phyloP scores from a whole-genome alignment of 2,888 invertebrate species.

The Cephus spinipes region DNA sequence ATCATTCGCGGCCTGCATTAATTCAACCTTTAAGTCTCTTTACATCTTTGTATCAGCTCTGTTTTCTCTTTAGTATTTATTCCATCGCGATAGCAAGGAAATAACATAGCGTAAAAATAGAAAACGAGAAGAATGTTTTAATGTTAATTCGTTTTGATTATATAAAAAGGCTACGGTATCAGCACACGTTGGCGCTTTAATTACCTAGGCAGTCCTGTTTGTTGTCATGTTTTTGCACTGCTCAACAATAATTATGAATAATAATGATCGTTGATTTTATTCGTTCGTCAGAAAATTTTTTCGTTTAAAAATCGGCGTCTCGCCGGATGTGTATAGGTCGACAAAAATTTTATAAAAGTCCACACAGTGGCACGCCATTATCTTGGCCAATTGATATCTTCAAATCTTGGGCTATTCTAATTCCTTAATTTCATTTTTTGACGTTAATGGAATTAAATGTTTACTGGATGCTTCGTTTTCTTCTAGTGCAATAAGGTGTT shows the following conservation, averaged over 20 bases:
- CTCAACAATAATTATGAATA: neutral
- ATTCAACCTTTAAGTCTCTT: neutral
- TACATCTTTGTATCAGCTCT: neutral
- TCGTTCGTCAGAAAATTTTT: neutral
- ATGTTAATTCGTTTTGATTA: conserved; percentile 1
- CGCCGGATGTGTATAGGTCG: neutral
- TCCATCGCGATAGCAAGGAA: neutral
- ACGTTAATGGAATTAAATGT: neutral
- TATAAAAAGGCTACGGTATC: neutral
- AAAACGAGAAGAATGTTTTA: neutral
- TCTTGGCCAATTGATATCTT: neutral
- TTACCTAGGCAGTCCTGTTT: neutral
- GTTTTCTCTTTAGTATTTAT: neutral
- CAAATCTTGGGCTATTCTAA: neutral
- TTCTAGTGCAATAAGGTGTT: neutral
- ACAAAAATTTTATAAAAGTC: neutral
- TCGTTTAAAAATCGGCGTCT: neutral
- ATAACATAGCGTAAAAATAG: neutral
- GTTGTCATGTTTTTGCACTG: neutral
- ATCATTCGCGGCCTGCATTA: neutral
- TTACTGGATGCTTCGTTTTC: neutral
- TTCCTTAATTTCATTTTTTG: neutral
- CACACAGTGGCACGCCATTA: neutral
- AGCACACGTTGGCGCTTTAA: neutral
- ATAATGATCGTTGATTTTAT: neutral